Percentiles rank a stretch among this genome's conserved stretches.
Conservation (phyloP, 2,888 invertebrate genomes). For the Euproctis similis region DNA sequence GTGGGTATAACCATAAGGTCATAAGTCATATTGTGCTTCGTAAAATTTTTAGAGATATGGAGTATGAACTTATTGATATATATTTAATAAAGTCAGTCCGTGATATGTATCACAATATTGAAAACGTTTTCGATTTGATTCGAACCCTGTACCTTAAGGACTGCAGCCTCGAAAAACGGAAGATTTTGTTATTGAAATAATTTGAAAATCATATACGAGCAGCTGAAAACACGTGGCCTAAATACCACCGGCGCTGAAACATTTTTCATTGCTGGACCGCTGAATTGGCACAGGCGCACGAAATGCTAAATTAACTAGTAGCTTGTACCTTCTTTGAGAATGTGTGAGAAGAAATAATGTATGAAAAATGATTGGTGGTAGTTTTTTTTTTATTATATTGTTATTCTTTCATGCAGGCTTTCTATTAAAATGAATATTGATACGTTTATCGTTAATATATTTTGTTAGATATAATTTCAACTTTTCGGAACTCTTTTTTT, state of each 20-base stretch:
- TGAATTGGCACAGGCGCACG: conserved; percentile 1
- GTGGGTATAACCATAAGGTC: too few species aligned
- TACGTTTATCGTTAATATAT: too few species aligned
- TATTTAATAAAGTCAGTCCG: too few species aligned
- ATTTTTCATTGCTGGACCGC: conserved; percentile 3
- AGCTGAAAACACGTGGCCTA: conserved; percentile 6
- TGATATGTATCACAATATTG: too few species aligned
- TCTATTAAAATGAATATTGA: too few species aligned
- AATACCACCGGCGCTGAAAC: conserved; percentile 2
- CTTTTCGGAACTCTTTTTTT: too few species aligned
- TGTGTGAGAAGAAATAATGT: not conserved
- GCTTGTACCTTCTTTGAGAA: not conserved
- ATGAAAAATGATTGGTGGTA: not conserved
- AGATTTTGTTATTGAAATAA: conserved; percentile 2
- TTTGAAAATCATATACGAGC: not conserved
- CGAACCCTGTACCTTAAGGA: conserved; percentile 1
- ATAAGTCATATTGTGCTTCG: too few species aligned
- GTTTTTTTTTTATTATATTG: not conserved
- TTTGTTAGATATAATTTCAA: too few species aligned
- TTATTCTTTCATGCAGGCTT: too few species aligned
- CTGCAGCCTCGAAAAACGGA: not conserved
- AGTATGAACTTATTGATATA: too few species aligned
- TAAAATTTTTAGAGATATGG: too few species aligned
- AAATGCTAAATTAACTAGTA: conserved; percentile 2
- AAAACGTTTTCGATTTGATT: too few species aligned